A percentile compares a stretch with the other conserved stretches of the same genome.
These are phyloP conservation scores for Autographa pulchrina DNA, from an alignment of 2,888 invertebrate genomes.

Conservation along the genomic window DNA sequence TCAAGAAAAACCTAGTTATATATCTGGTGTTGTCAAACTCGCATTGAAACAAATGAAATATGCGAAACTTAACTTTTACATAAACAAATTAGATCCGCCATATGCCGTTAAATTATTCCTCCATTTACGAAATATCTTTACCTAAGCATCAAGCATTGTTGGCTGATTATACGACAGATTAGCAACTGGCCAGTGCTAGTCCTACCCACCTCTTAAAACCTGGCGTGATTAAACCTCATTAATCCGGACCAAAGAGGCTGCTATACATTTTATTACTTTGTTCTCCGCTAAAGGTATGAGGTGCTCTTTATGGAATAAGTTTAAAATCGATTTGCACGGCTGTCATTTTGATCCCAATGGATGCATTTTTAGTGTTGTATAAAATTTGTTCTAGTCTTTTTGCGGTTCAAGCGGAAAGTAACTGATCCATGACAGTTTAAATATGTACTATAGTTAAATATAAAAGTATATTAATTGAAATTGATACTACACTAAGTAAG, in stretches of 20 bases:
- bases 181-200: conserved; percentile 28
- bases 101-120: not conserved
- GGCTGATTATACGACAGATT: conserved; percentile 31
- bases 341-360: conserved; percentile 31
- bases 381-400: conserved; percentile 46
- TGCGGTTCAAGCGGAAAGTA: conserved; percentile 29
- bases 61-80: not conserved
- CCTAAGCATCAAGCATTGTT: conserved; percentile 27
- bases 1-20: no score
- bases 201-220: conserved; percentile 27
- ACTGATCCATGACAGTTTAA: conserved; percentile 42
- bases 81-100: not conserved
- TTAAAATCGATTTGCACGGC: conserved; percentile 40
- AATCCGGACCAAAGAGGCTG: conserved; percentile 35
- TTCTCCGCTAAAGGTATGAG: conserved; percentile 33
- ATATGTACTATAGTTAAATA: conserved; percentile 17
- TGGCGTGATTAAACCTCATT: conserved; percentile 52
- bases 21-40: no score
- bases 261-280: conserved; percentile 36
- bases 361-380: conserved; percentile 45
- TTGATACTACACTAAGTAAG: not conserved
- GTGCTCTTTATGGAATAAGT: conserved; percentile 23
- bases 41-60: not conserved
- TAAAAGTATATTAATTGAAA: conserved; percentile 1
- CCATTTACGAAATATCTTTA: conserved; percentile 11